Base-by-base conservation (phyloP, 2,797 vertebrate genomes). In the Coilia nasus region DNA sequence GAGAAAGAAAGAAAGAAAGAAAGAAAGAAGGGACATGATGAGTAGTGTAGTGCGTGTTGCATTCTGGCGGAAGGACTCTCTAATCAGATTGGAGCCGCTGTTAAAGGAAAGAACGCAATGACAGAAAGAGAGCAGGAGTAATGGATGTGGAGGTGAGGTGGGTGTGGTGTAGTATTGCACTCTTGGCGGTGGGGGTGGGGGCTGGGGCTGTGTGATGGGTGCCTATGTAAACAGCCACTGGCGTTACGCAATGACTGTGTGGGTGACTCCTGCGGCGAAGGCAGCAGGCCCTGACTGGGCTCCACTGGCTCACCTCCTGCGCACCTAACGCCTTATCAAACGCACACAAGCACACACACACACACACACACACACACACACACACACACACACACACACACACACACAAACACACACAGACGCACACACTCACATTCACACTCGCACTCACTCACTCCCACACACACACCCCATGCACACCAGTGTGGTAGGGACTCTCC, bases 141-240 rank as follows among this genome's bases (percentile, higher is more conserved):
- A 67, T 2, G 12, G 17, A 35, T 44, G 71, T 21, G 35, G 44
- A 41, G 71, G 31, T 78, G 31, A 44, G 71, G 71, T 41, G 31
- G 7, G 71, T 78, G 50, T 54, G 7, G 50, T 54, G 50, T 9
- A 47, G 50, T 54, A 54, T 14, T 54, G 50, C 50, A 54, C 50
- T 54, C 50, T 54, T 78, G 71, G 71, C 71, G 19, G 35, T 44
- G 35, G n/a, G n/a, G n/a, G n/a, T n/a, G n/a, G n/a, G n/a, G n/a
- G n/a, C n/a, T n/a, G n/a, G 71, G 35, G 71, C 41, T 78, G 19
- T 44, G 31, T 41, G 17, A 78, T 41, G 31, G 1, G 35, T 60
- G 88, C 88, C 85, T 89, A 86, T 90, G 86, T 87, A 87, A 91
- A 89, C 89, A 91, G 85, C 87, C 89, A 89, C 78, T 54, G 80